Evolutionary conservation across 2,113 vertebrate species (phyloP).

Genomic region (Ceuthmochares aereus): DNA sequence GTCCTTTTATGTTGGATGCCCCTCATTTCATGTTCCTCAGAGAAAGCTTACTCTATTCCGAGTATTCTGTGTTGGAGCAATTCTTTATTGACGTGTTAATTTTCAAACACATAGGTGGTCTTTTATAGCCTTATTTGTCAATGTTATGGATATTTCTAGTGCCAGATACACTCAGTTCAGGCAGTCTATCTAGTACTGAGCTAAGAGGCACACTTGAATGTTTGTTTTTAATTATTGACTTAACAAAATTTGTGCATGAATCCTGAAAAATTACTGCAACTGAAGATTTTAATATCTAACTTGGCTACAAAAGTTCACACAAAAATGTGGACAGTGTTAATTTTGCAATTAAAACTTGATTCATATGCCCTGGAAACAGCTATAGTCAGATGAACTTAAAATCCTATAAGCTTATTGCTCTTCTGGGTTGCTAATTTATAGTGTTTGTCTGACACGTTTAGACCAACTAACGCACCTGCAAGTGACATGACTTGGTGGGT

Average conservation of each 20-base stretch:
- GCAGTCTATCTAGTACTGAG: background rate
- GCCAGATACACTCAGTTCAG: accelerated
- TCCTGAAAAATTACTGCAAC: background rate
- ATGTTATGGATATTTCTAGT: background rate
- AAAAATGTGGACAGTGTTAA: background rate
- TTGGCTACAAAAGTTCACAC: background rate
- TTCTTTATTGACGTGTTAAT: background rate
- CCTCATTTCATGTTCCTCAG: background rate
- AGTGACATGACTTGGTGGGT: background rate
- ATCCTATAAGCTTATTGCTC: background rate
- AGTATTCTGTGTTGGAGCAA: background rate
- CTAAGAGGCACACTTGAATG: background rate
- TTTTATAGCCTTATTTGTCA: background rate
- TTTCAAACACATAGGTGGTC: background rate
- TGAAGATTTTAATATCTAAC: background rate
- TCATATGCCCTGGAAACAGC: background rate
- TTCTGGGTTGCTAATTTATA: background rate
- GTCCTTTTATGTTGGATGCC: background rate
- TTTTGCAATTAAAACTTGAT: background rate
- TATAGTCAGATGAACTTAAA: background rate
- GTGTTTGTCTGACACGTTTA: background rate
- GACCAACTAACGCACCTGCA: background rate
- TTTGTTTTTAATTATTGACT: background rate
- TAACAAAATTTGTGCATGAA: background rate
- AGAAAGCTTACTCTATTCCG: background rate